Percentiles rank a stretch among this genome's conserved stretches.
Conservation (phyloP, 2,113 vertebrate genomes). For the Notechis scutatus region DNA sequence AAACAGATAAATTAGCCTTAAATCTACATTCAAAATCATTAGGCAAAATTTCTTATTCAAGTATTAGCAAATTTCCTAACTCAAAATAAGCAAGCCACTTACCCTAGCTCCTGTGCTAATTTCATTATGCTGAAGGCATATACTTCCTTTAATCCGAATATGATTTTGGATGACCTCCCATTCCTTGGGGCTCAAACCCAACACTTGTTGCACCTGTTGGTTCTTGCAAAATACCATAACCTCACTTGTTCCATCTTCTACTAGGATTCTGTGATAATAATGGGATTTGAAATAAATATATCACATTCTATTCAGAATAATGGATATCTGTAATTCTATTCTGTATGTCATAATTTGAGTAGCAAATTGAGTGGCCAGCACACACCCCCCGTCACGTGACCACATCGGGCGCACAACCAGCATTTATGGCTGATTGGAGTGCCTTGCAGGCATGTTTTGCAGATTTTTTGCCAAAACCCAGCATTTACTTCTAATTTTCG, state of each 20-base stretch:
- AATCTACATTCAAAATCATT: not conserved
- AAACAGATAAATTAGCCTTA: not conserved
- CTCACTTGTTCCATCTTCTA: slow-evolving; percentile 83
- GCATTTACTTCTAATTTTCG: not conserved
- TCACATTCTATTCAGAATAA: not conserved
- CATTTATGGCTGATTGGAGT: not conserved
- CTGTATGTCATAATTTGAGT: not conserved
- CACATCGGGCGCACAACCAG: not conserved
- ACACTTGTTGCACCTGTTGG: slow-evolving; percentile 61
- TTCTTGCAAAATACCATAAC: slow-evolving; percentile 73
- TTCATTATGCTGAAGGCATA: slow-evolving; percentile 68
- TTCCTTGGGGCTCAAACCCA: slow-evolving; percentile 67
- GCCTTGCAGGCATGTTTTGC: not conserved
- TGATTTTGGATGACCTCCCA: slow-evolving; percentile 80
- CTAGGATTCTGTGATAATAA: slow-evolving; percentile 65
- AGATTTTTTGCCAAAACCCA: not conserved
- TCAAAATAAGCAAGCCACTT: slow-evolving; percentile 30
- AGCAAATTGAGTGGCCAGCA: not conserved
- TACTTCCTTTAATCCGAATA: slow-evolving; percentile 69
- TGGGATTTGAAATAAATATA: not conserved
- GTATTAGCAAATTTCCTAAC: not conserved
- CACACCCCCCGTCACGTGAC: not conserved
- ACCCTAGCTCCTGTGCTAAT: slow-evolving; percentile 62
- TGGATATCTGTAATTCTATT: not conserved
- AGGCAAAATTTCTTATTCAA: not conserved